Evolutionary conservation across 1,140 invertebrate species (phyloP), one percentile per base, ranked within the genome.

Genomic region (Daktulosphaira vitifoliae): DNA sequence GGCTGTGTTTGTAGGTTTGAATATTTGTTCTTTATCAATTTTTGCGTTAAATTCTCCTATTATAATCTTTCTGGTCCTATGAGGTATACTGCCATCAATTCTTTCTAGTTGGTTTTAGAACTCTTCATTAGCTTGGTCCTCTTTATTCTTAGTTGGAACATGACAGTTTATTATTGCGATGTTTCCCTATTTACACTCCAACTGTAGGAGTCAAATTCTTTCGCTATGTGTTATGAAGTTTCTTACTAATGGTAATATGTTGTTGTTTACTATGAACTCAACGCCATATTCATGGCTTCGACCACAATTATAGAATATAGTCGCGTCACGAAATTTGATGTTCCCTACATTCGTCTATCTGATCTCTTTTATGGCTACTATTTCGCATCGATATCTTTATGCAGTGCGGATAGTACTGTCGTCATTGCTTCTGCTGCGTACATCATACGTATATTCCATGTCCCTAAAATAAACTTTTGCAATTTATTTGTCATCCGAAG

Each of bases 1-100:
- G 48, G 71, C 73, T 53, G 66, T 76, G 46, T 48, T 68, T 44
- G 62, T 68, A 25, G 25, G 4, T 37, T 33, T 53, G 39, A 42
- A 67, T 5, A 44, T 44, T 26, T 67, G n/a, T 52, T 69, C 68
- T 52, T 37, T 65, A 13, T 62, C 66, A 25, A 65, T 42, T 62
- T 68, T 68, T 38, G 68, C 66, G 52, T 66, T n/a, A n/a, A n/a
- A n/a, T n/a, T n/a, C n/a, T n/a, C n/a, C n/a, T n/a, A n/a, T n/a
- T n/a, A n/a, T n/a, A n/a, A n/a, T n/a, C n/a, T n/a, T n/a, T n/a
- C n/a, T n/a, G n/a, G n/a, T n/a, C n/a, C n/a, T n/a, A n/a, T n/a
- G n/a, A n/a, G n/a, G n/a, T n/a, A n/a, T n/a, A n/a, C n/a, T n/a
- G n/a, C n/a, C n/a, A n/a, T n/a, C n/a, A n/a, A n/a, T n/a, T n/a